Evolutionary conservation across 2,888 invertebrate genomes (phyloP).

Genomic region (Nymphalis urticae): DNA sequence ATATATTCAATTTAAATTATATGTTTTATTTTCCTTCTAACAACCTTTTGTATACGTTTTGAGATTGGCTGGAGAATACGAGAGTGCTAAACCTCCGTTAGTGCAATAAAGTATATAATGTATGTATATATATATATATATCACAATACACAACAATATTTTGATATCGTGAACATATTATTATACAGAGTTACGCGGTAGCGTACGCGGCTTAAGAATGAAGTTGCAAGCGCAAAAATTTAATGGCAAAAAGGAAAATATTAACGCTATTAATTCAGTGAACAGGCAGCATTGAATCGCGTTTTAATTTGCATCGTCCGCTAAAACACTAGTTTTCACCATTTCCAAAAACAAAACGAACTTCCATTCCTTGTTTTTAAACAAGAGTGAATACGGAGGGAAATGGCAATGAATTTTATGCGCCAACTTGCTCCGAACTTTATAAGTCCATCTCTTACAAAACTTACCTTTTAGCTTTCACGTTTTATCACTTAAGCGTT

Average conservation of each 20-base stretch:
- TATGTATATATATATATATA: too few species aligned
- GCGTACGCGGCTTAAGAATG: too few species aligned
- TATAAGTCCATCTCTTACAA: slow-evolving; percentile 27
- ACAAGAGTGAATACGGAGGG: slow-evolving; percentile 22
- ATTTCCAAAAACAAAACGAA: slow-evolving; percentile 22
- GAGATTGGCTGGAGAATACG: too few species aligned
- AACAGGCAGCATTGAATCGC: not conserved
- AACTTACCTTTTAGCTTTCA: slow-evolving; percentile 26
- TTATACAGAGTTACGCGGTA: too few species aligned
- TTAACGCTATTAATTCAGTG: not conserved
- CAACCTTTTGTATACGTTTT: too few species aligned
- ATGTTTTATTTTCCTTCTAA: too few species aligned
- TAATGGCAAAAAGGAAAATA: not conserved
- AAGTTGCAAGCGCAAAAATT: too few species aligned
- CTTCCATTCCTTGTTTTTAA: slow-evolving; percentile 23
- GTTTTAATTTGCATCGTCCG: slow-evolving; percentile 10
- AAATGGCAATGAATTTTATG: slow-evolving; percentile 32
- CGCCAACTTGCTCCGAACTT: slow-evolving; percentile 30
- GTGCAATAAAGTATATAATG: too few species aligned
- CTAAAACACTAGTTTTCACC: slow-evolving; percentile 12
- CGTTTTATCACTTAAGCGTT: slow-evolving; percentile 16
- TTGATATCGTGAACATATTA: too few species aligned
- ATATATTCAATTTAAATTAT: too few species aligned
- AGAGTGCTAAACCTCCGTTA: too few species aligned
- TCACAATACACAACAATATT: too few species aligned